Percentiles rank a stretch among this genome's conserved stretches.
Evolutionary conservation across 2,797 vertebrate genomes (phyloP).

Genomic region (Lemur catta): DNA sequence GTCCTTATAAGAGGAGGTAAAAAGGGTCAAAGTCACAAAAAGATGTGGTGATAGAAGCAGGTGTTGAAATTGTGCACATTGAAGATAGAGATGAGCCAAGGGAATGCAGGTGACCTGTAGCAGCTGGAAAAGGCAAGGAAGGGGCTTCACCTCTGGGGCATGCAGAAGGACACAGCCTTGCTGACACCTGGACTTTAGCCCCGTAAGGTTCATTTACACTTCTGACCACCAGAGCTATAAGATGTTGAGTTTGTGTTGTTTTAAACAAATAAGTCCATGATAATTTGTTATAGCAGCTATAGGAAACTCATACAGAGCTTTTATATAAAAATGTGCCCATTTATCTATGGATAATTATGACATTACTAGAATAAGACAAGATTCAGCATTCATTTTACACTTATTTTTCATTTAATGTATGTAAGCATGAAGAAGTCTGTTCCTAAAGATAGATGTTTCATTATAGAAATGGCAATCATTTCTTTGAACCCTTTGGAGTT

Average conservation of each 20-base stretch:
- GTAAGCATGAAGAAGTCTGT: not conserved
- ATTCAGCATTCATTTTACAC: not conserved
- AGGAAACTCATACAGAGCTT: not conserved
- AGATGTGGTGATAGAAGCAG: not conserved
- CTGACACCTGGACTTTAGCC: not conserved
- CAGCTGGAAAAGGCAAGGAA: not conserved
- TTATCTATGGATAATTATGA: not conserved
- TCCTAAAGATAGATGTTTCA: not conserved
- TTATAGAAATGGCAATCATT: not conserved
- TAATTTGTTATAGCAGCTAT: not conserved
- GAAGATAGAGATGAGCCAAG: not conserved
- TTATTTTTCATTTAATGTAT: not conserved
- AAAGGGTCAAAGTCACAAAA: not conserved
- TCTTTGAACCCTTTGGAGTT: not conserved
- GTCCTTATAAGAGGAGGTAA: not conserved
- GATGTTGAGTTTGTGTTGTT: not conserved
- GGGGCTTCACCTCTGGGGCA: not conserved
- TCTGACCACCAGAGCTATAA: not conserved
- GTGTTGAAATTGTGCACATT: not conserved
- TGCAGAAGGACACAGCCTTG: not conserved
- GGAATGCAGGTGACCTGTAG: not conserved
- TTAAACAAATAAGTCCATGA: not conserved
- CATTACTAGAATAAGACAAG: not conserved
- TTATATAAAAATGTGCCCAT: not conserved
- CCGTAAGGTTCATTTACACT: not conserved